Evolutionary conservation across 2,797 vertebrate species (phyloP).

Genomic region (Enteromius treurensis): DNA sequence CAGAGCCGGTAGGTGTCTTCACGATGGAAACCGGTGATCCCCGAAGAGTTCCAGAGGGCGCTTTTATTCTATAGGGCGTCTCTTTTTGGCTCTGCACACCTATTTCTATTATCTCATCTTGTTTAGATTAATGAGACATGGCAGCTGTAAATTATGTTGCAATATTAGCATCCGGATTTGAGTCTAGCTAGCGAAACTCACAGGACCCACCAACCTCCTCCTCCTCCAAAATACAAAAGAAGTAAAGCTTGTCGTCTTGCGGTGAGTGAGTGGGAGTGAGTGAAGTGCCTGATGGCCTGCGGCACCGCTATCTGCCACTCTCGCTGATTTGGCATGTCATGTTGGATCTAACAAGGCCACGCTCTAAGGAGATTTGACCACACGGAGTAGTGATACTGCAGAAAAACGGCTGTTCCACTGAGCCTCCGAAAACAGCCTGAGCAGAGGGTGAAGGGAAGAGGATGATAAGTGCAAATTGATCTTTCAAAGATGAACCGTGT

Average conservation of each 20-base stretch:
- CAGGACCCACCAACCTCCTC: neutral
- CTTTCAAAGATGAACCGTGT: neutral
- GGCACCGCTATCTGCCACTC: conserved; percentile 37
- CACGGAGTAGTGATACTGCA: conserved; percentile 35
- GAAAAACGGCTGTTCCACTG: conserved; percentile 35
- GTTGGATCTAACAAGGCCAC: conserved; percentile 46
- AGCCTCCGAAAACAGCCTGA: conserved; percentile 12
- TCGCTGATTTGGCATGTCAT: conserved; percentile 49
- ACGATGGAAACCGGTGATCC: neutral
- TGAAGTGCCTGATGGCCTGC: conserved; percentile 26
- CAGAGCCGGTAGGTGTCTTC: conserved; percentile 7
- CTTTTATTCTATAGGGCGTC: neutral
- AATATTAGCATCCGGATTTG: conserved; percentile 13
- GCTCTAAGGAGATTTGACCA: conserved; percentile 50
- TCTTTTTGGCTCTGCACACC: neutral
- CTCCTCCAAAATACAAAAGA: conserved; percentile 12
- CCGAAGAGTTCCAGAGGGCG: neutral
- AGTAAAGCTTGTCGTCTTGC: conserved; percentile 17
- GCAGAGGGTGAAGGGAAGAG: neutral
- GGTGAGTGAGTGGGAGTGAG: conserved; percentile 24
- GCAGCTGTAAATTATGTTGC: neutral
- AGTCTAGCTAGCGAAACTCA: conserved; percentile 10
- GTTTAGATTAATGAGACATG: conserved; percentile 6
- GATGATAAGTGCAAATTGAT: neutral
- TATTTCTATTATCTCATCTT: conserved; percentile 1